Base-by-base conservation (phyloP, 2,888 invertebrate genomes). In the Agrotis puta region DNA sequence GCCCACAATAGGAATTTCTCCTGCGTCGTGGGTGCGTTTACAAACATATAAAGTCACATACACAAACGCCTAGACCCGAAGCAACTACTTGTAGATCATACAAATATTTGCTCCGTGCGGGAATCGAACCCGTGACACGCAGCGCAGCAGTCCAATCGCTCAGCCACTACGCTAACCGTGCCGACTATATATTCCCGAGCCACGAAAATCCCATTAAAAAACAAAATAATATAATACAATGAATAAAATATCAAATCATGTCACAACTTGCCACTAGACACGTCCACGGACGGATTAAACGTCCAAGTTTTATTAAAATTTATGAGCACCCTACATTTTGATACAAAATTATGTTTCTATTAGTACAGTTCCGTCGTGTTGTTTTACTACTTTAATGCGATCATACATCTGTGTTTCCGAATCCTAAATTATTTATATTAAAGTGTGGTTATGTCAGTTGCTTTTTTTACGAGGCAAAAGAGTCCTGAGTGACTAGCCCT, bases 251-350 rank as follows among this genome's bases (percentile, higher is more conserved):
- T 74, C 58, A 58, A 74, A 70, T 64, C 47, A 54, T 62, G 75
- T 77, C 74, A 79, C 68, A 80, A 72, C 64, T 74, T 71, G 64
- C 69, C 69, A 67, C 68, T 64, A 76, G 66, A 73, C 74, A 79
- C 77, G 67, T 72, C 77, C 73, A 39, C 61, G 59, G 50, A 53
- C 51, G 63, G 77, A 82, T 84, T 85, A 84, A 84, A 79, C 63
- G 69, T 85, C 82, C 78, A 57, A 53, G 64, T 77, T 78, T 79
- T 88, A 88, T 88, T 83, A 87, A 88, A 87, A 88, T 88, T 84
- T 87, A 88, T 87, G 87, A 85, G 79, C 77, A 84, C 78, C 83
- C 87, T 81, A 82, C 72, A 79, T 69, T 70, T 81, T 81, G 80
- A 79, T 79, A 68, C 77, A 67, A 84, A 86, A 87, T 87, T 81